These are phyloP conservation scores for Rutilus rutilus DNA, from an alignment of 2,113 vertebrate genomes.

Conservation along the genomic window DNA sequence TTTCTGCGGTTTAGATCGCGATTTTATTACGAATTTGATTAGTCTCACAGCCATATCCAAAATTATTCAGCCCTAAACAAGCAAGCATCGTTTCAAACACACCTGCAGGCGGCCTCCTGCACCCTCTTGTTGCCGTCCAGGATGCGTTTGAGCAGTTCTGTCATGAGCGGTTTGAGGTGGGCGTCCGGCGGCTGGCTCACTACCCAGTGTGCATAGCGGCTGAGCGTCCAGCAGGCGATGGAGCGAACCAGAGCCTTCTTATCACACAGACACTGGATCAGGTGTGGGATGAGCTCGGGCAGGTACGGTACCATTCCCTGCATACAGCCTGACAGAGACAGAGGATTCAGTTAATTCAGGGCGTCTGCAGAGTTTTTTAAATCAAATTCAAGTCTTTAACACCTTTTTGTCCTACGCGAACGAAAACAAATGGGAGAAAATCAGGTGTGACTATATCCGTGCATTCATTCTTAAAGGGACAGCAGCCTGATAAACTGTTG, in stretches of 20 bases:
- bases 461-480: no score
- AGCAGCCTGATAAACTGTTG: no score
- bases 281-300: slow-evolving; percentile 92
- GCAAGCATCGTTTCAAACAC: not conserved
- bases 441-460: no score
- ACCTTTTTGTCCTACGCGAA: no score
- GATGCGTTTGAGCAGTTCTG: slow-evolving; percentile 91
- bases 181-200: slow-evolving; percentile 91
- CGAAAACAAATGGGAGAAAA: no score
- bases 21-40: no score
- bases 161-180: slow-evolving; percentile 95
- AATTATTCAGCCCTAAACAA: not conserved
- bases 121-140: slow-evolving; percentile 94
- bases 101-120: slow-evolving; percentile 95
- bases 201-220: slow-evolving; percentile 96
- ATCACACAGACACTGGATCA: slow-evolving; percentile 90
- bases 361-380: no score
- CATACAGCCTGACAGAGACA: slow-evolving; percentile 83
- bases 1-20: no score
- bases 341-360: not conserved
- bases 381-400: no score
- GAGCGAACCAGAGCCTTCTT: slow-evolving; percentile 93
- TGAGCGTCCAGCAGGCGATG: slow-evolving; percentile 95
- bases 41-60: no score
- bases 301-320: slow-evolving; percentile 97